These are phyloP conservation scores for Simalia tracyae DNA, from an alignment of 2,797 vertebrate genomes.

Conservation along the genomic window DNA sequence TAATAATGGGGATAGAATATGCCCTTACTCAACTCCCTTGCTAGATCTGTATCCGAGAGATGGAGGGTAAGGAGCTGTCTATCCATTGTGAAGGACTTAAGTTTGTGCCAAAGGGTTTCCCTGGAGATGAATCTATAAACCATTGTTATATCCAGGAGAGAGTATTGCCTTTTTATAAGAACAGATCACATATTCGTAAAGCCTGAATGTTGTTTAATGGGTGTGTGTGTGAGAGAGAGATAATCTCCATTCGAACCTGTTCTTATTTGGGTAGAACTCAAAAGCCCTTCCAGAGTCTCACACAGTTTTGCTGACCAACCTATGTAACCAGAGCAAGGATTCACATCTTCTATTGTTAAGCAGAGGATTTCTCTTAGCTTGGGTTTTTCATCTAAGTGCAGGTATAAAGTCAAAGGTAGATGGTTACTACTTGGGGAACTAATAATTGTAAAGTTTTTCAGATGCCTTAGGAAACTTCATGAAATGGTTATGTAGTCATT, in stretches of 20 bases:
- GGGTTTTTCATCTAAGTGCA: neutral
- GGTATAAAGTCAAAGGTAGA: neutral
- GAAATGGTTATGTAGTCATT: neutral
- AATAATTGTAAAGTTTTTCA: neutral
- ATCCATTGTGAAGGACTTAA: neutral
- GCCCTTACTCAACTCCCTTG: no score
- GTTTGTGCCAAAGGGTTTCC: neutral
- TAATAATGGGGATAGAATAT: no score
- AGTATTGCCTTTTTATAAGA: neutral
- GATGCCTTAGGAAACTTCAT: neutral
- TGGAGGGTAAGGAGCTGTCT: neutral
- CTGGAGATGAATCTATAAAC: neutral
- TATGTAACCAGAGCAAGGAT: neutral
- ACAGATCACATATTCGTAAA: neutral
- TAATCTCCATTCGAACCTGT: neutral
- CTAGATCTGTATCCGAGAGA: no score
- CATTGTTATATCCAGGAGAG: neutral
- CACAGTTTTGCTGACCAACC: neutral
- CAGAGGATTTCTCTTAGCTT: neutral
- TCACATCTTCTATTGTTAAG: neutral
- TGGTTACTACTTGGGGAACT: neutral
- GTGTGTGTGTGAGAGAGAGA: neutral
- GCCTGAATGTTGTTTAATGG: neutral
- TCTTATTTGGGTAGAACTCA: neutral
- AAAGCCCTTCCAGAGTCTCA: neutral